Conservation (phyloP, 2,113 vertebrate genomes). For the Pelecanus crispus region DNA sequence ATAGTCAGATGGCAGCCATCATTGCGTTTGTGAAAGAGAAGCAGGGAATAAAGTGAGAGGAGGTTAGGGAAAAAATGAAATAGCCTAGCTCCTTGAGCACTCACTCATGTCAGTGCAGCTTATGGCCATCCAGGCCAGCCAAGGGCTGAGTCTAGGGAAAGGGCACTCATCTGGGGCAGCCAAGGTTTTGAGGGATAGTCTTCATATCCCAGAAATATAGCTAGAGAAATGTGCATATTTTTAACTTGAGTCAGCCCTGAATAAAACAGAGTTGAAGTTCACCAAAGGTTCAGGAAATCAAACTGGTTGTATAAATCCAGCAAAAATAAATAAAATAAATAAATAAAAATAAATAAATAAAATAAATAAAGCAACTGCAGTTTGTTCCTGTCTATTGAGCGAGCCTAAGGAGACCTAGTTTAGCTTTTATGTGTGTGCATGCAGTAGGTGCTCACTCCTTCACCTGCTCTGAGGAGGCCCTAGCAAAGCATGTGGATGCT, state of each 20-base stretch:
- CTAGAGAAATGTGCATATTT: neutral
- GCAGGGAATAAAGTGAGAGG: neutral
- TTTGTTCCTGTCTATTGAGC: neutral
- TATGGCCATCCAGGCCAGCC: neutral
- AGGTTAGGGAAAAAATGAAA: neutral
- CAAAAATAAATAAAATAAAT: no score
- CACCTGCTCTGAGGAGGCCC: neutral
- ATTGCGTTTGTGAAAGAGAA: neutral
- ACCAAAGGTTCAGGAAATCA: neutral
- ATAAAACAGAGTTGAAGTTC: neutral
- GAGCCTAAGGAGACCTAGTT: neutral
- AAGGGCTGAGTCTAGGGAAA: neutral
- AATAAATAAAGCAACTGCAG: neutral
- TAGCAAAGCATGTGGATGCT: neutral
- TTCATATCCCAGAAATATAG: neutral
- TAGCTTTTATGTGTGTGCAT: neutral
- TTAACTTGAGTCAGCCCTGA: neutral
- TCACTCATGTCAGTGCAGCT: neutral
- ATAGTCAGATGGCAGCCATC: neutral
- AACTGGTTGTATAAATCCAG: neutral
- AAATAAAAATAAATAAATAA: no score
- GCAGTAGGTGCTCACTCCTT: neutral
- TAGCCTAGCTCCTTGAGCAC: neutral
- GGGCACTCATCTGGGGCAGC: neutral
- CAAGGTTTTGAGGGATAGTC: neutral